Percentiles rank a stretch among this genome's conserved stretches.
phyloP scores from a whole-genome alignment of 2,113 vertebrate genomes.

The Trogon melanurus region DNA sequence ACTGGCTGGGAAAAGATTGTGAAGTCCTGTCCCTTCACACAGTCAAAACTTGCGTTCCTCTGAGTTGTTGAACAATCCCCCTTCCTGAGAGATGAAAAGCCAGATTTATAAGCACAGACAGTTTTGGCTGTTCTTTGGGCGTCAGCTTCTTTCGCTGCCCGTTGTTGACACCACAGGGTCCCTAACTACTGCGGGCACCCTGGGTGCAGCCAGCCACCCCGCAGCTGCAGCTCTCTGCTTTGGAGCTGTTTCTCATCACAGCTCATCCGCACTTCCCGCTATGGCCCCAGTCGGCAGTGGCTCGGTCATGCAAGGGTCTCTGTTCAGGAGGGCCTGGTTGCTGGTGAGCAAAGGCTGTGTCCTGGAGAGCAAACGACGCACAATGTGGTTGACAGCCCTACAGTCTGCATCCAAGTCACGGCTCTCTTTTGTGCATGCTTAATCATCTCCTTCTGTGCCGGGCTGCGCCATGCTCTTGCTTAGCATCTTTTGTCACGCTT shows the following conservation, averaged over 20 bases:
- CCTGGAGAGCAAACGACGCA: background rate
- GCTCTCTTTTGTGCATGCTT: background rate
- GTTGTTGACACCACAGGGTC: background rate
- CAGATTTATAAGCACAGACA: background rate
- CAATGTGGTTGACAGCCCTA: background rate
- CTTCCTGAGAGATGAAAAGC: background rate
- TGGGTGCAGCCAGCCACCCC: background rate
- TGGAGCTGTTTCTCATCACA: constrained; percentile 7
- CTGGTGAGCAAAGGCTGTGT: background rate
- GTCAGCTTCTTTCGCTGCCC: background rate
- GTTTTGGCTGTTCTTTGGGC: background rate
- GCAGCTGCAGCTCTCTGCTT: background rate
- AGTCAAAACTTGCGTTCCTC: background rate
- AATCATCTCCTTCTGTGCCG: background rate
- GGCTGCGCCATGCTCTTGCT: rapidly evolving
- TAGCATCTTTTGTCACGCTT: background rate
- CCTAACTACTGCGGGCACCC: background rate
- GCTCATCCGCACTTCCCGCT: background rate
- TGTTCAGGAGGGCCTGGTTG: background rate
- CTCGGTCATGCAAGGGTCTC: background rate
- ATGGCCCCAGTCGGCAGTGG: rapidly evolving
- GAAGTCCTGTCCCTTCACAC: background rate
- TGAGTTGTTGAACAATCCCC: background rate
- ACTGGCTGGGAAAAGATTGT: background rate
- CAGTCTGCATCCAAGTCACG: constrained; percentile 37